Evolutionary conservation across 2,113 vertebrate genomes (phyloP), one percentile per base, ranked within the genome.

Genomic region (Zosterops hypoxanthus): DNA sequence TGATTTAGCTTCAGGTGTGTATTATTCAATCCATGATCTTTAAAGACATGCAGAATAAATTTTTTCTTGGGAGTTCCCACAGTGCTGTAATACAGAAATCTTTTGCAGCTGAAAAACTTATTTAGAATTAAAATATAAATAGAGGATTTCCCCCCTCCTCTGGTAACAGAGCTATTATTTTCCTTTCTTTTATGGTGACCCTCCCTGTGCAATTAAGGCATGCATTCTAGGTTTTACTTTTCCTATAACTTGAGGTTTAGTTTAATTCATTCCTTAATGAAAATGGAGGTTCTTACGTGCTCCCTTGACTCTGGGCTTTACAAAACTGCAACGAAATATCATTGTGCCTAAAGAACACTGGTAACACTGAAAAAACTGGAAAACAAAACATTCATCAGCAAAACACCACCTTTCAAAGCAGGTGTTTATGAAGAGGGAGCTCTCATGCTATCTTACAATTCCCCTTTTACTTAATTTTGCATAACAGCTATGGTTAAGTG

Each of bases 111-210:
- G 44, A 50, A 71, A 93, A 93, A 33, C 0, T 7, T 49, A 11
- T 11, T 89, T 66, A 70, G 39, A 73, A 73, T 86, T 46, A 73
- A 81, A 84, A 76, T 42, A 86, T 12, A 50, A 46, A 59, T 59
- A 49, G 28, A 78, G 17, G 9, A 44, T 15, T n/a, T 33, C 3
- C 2, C 1, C 8, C 2, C 4, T 33, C 15, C 22, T 50, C 9
- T 63, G 17, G 64, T 60, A 63, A 59, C 13, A 46, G 4, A 53
- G 4, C 0, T 8, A 55, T 42, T 75, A 29, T 78, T 91, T 91
- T 82, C 33, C 39, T 11, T 16, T 18, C 4, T 63, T 70, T 82
- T 33, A 44, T 71, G 14, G 11, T 82, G 29, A 34, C 33, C 24
- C 86, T 84, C 11, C 33, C 5, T 1, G 0, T 56, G 17, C 10